A percentile compares a stretch with the other conserved stretches of the same genome.
These are phyloP conservation scores for Drosophila sp. DNA, from an alignment of 1,140 invertebrate species.

Conservation along the genomic window DNA sequence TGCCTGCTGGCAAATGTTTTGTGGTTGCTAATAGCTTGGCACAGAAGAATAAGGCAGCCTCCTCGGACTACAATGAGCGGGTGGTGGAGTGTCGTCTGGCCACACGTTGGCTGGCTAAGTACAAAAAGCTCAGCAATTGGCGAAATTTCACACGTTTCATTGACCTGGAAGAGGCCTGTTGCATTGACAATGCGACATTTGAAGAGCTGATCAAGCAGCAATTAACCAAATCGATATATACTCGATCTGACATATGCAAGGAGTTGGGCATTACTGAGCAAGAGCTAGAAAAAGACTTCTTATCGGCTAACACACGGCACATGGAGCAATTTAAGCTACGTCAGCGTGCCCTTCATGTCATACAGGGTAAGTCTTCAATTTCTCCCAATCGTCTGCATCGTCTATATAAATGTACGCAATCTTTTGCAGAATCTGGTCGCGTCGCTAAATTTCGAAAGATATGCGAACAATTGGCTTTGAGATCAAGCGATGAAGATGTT, in stretches of 20 bases:
- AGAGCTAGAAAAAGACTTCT: conserved; percentile 87
- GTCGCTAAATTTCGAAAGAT: conserved; percentile 90
- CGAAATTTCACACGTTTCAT: conserved; percentile 86
- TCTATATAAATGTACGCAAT: conserved; percentile 1
- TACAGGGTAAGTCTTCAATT: conserved; percentile 63
- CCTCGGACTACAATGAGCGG: conserved; percentile 94
- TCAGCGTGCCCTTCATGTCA: conserved; percentile 94
- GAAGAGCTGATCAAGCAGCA: conserved; percentile 86
- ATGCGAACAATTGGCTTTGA: conserved; percentile 65
- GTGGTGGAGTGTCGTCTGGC: conserved; percentile 97
- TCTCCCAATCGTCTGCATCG: background rate
- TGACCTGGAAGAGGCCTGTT: conserved; percentile 87
- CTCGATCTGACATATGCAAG: conserved; percentile 88
- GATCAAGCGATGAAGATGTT: conserved; percentile 44
- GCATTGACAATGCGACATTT: conserved; percentile 58
- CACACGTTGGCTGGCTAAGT: conserved; percentile 90
- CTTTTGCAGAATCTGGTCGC: conserved; percentile 89
- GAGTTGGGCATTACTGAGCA: conserved; percentile 87
- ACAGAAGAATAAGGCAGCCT: conserved; percentile 96
- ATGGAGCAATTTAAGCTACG: conserved; percentile 90
- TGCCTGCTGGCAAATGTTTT: conserved; percentile 93
- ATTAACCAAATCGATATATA: conserved; percentile 89
- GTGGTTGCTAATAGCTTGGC: conserved; percentile 96
- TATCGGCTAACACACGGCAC: conserved; percentile 88
- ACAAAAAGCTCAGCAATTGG: conserved; percentile 86